A percentile compares a stretch with the other conserved stretches of the same genome.
These are phyloP conservation scores for Takifugu flavidus DNA, from an alignment of 2,113 vertebrate species.

Conservation along the genomic window DNA sequence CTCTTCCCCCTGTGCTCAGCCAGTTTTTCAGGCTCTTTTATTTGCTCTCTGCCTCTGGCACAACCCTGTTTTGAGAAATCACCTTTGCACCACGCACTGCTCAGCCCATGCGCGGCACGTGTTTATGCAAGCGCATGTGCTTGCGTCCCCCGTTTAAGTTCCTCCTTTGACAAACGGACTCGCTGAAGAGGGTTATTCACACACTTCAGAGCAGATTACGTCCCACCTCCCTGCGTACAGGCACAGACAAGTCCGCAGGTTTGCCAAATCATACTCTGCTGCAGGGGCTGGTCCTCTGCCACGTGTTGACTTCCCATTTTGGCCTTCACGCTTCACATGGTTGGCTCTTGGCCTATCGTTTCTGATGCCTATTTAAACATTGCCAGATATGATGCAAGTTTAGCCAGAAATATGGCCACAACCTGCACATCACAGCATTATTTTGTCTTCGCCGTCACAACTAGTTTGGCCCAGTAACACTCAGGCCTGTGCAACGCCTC, in stretches of 20 bases:
- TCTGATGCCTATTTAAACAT: not conserved
- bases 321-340: not conserved
- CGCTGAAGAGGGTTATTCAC: conserved; percentile 50
- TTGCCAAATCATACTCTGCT: conserved; percentile 30
- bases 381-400: conserved; percentile 16
- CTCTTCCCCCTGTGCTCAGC: conserved; percentile 26
- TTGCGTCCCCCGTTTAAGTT: conserved; percentile 33
- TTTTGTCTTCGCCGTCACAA: conserved; percentile 6
- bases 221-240: conserved; percentile 43
- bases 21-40: conserved; percentile 58
- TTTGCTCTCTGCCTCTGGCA: conserved; percentile 42
- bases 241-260: conserved; percentile 30
- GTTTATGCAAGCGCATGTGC: conserved; percentile 46
- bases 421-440: conserved; percentile 18
- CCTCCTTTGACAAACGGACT: conserved; percentile 64
- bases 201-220: conserved; percentile 24
- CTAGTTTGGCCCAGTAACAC: conserved; percentile 39
- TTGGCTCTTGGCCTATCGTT: not conserved
- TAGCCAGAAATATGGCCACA: conserved; percentile 20
- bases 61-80: conserved; percentile 53
- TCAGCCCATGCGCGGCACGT: conserved; percentile 40
- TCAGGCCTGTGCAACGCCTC: conserved; percentile 42
- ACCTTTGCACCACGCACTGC: conserved; percentile 41
- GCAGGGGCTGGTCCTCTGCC: conserved; percentile 13
- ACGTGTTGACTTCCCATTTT: conserved; percentile 2